Conservation (phyloP, 2,888 invertebrate genomes). For the Cynaeus angustus region DNA sequence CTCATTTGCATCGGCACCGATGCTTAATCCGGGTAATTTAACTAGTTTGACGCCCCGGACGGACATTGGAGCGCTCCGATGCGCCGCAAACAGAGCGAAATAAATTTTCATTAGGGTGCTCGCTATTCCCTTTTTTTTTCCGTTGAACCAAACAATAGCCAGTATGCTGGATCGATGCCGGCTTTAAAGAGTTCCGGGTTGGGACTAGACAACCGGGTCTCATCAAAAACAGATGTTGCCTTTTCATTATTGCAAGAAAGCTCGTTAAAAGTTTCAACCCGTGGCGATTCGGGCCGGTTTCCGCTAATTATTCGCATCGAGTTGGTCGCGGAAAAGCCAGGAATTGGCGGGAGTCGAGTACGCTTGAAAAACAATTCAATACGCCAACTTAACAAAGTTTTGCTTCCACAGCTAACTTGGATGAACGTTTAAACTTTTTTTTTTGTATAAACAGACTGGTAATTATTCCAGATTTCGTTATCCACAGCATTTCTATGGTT, state of each 20-base stretch:
- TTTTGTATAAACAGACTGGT: background rate
- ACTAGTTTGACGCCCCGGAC: constrained; percentile 37
- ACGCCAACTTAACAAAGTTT: constrained; percentile 2
- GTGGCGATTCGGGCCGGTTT: constrained; percentile 16
- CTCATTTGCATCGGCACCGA: constrained; percentile 44
- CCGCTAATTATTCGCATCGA: constrained; percentile 22
- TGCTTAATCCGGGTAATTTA: constrained; percentile 46
- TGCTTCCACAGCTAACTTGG: background rate
- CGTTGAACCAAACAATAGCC: constrained; percentile 26
- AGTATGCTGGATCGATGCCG: constrained; percentile 17
- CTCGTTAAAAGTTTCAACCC: constrained; percentile 23
- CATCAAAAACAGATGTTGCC: constrained; percentile 28
- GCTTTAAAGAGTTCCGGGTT: constrained; percentile 29
- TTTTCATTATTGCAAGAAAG: constrained; percentile 20
- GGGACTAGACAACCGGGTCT: constrained; percentile 10
- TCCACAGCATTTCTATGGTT: no score
- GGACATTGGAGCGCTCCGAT: constrained; percentile 31
- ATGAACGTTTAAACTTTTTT: background rate
- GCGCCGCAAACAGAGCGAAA: constrained; percentile 40
- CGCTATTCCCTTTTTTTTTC: constrained; percentile 22
- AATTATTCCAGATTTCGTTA: background rate
- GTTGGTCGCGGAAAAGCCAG: constrained; percentile 1
- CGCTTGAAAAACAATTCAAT: constrained; percentile 8
- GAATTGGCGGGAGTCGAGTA: background rate
- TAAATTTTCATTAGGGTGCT: constrained; percentile 36